Percentiles rank a stretch among this genome's conserved stretches.
phyloP scores from a whole-genome alignment of 2,797 vertebrate genomes.

The Malurus splendens region DNA sequence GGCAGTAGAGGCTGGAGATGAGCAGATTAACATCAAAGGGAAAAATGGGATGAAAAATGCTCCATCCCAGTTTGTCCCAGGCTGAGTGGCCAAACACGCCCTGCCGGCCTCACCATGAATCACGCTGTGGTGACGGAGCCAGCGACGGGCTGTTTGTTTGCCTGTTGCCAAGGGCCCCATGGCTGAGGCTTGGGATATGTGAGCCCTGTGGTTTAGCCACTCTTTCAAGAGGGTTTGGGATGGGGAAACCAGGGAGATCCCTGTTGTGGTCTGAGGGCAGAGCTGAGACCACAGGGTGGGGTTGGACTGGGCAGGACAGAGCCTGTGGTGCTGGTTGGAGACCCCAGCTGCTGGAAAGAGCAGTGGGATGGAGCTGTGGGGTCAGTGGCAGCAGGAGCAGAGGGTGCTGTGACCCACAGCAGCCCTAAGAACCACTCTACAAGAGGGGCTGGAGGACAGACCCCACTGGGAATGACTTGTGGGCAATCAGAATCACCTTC shows the following conservation, averaged over 20 bases:
- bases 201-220: not conserved
- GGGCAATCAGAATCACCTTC: not conserved
- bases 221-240: not conserved
- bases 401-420: not conserved
- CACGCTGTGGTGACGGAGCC: not conserved
- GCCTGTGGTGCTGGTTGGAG: not conserved
- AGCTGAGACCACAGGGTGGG: not conserved
- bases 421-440: not conserved
- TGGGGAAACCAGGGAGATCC: not conserved
- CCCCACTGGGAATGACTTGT: not conserved
- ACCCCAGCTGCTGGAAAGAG: rapidly evolving
- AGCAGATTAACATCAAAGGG: not conserved
- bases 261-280: not conserved
- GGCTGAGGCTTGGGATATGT: not conserved
- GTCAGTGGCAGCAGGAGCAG: not conserved
- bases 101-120: not conserved
- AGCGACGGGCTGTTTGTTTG: not conserved
- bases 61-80: rapidly evolving
- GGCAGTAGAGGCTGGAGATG: not conserved
- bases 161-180: not conserved
- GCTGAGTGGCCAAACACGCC: not conserved
- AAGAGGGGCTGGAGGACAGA: not conserved
- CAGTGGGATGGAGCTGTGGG: not conserved
- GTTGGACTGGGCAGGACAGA: not conserved
- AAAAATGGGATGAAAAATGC: not conserved